phyloP scores from a whole-genome alignment of 1,140 invertebrate genomes.

The Panonychus citri region DNA sequence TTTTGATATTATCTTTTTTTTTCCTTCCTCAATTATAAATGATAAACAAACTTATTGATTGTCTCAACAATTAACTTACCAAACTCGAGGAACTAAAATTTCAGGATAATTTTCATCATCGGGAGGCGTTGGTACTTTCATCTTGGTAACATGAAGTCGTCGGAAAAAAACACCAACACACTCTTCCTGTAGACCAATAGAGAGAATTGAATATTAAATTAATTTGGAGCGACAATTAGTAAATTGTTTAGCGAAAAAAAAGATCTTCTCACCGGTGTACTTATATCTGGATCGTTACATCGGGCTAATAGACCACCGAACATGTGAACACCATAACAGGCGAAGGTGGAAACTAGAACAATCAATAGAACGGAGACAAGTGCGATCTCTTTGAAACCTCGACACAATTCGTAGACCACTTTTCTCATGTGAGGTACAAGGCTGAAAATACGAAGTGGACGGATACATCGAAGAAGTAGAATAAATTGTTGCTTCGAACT shows the following conservation, averaged over 20 bases:
- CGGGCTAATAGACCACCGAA: conserved; percentile 84
- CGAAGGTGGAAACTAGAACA: conserved; percentile 95
- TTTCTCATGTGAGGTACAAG: conserved; percentile 97
- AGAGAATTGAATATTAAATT: not conserved
- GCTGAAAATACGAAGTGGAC: conserved; percentile 88
- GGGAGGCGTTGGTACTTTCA: conserved; percentile 56
- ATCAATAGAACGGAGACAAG: conserved; percentile 92
- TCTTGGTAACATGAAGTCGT: conserved; percentile 90
- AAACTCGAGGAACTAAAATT: conserved; percentile 87
- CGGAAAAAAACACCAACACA: conserved; percentile 88
- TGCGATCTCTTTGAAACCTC: conserved; percentile 98
- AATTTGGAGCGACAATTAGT: not conserved
- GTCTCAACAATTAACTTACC: conserved; percentile 39
- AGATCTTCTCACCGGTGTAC: conserved; percentile 22
- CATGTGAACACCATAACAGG: conserved; percentile 91
- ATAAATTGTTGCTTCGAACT: conserved; percentile 78
- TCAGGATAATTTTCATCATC: conserved; percentile 66
- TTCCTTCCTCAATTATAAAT: not conserved
- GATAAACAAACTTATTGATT: not conserved
- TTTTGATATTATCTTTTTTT: not conserved
- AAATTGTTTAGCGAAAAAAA: not conserved
- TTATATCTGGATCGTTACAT: conserved; percentile 85
- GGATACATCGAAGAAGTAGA: conserved; percentile 84
- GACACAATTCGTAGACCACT: conserved; percentile 91
- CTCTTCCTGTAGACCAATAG: conserved; percentile 36